These are phyloP conservation scores for Frieseomelitta varia DNA, from an alignment of 1,140 invertebrate genomes.

Conservation along the genomic window DNA sequence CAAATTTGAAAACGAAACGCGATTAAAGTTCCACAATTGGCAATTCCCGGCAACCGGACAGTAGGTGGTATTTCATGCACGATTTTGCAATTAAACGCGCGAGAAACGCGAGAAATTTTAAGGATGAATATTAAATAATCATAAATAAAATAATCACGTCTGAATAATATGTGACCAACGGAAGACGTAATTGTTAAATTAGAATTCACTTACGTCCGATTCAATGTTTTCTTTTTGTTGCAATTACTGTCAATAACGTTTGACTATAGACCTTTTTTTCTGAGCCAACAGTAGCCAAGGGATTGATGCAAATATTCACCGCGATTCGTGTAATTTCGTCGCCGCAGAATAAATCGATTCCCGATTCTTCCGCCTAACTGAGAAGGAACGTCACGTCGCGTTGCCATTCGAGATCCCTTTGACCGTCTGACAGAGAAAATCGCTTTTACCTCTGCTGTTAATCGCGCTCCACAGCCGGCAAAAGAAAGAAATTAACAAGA, in stretches of 20 bases:
- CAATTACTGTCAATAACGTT: no score
- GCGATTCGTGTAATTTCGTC: constrained; percentile 8
- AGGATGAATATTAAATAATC: no score
- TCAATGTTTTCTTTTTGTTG: no score
- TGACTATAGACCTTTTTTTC: no score
- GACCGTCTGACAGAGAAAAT: not conserved
- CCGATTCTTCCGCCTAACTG: not conserved
- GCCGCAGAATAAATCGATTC: constrained; percentile 15
- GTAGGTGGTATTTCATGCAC: constrained; percentile 12
- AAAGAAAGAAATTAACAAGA: not conserved
- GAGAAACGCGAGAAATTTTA: not conserved
- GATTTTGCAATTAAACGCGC: constrained; percentile 42
- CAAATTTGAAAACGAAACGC: not conserved
- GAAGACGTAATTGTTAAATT: no score
- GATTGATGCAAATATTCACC: constrained; percentile 23
- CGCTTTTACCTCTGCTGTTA: not conserved
- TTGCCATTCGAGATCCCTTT: not conserved
- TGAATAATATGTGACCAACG: no score
- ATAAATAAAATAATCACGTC: no score
- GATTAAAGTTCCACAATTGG: constrained; percentile 17
- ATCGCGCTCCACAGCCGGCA: not conserved
- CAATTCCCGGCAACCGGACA: not conserved
- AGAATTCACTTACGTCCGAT: no score
- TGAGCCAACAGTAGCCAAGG: no score
- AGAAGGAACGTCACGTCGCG: not conserved